Base-by-base conservation (phyloP, 2,888 invertebrate species). In the Hydrotaea cyrtoneurina region DNA sequence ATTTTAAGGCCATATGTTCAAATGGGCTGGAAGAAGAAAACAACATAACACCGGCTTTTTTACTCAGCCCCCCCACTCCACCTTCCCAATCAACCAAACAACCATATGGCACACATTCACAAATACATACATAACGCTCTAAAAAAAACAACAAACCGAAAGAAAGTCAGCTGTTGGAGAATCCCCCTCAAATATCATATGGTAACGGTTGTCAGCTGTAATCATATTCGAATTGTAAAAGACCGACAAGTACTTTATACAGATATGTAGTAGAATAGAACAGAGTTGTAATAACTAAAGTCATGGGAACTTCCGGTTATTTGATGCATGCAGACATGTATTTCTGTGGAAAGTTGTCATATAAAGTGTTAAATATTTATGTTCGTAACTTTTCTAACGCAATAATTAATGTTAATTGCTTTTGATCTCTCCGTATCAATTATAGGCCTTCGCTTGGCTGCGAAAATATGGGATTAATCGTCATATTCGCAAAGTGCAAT, bases 221-320 rank as follows among this genome's bases (percentile, higher is more conserved):
- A 15, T 74, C 55, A 46, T 75, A 26, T 76, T 74, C 80, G 78
- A 81, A 82, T 78, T 81, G 86, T 87, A 86, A 73, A 46, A 84
- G 86, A 78, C 19, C 17, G 31, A 4, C 3, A 50, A 43, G n/a
- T n/a, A n/a, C n/a, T n/a, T n/a, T 31, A 31, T 31, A 4, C 31
- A 31, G 31, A 4, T 7, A 31, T 71, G 78, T 71, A 72, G 13
- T 62, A 36, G 46, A 3, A 5, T 0, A 0, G 3, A 2, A 5
- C 1, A 62, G 31, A 2, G 83, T 80, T 80, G 83, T 5, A 21
- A 31, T 21, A 39, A 43, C 23, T 0, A 0, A 66, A 53, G 66
- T 5, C 11, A 36, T 11, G 0, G 17, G 7, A 66, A 73, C 36
- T 71, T 83, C 83, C 83, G 80, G 83, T 10, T 39, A 39, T 11